These are phyloP conservation scores for Watsonalla cultraria DNA, from an alignment of 2,888 invertebrate genomes.

Conservation along the genomic window DNA sequence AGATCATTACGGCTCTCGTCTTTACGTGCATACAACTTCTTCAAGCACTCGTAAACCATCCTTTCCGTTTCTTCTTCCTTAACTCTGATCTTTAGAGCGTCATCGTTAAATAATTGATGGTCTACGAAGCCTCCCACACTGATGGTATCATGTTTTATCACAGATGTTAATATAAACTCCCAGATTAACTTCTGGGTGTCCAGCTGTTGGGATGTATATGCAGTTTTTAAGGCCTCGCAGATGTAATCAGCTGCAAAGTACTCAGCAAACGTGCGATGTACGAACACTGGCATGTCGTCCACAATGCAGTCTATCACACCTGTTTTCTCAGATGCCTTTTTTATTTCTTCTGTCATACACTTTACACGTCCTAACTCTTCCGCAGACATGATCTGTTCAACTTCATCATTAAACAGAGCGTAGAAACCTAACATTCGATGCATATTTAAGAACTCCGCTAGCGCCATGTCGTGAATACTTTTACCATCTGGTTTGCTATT, in stretches of 20 bases:
- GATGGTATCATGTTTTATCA: background rate
- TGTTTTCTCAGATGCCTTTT: background rate
- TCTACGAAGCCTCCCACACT: background rate
- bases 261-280: conserved; percentile 15
- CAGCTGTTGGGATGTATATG: background rate
- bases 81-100: background rate
- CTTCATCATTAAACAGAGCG: conserved; percentile 4
- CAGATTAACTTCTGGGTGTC: background rate
- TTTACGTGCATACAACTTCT: background rate
- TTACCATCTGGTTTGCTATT: conserved; percentile 9
- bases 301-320: conserved; percentile 7
- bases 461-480: conserved; percentile 4
- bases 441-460: conserved; percentile 2
- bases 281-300: conserved; percentile 9
- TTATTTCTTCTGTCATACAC: background rate
- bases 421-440: conserved; percentile 13
- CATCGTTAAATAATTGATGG: background rate
- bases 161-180: background rate
- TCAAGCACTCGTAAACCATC: background rate
- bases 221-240: background rate
- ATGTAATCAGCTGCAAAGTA: conserved; percentile 8
- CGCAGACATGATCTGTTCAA: background rate
- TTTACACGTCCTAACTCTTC: background rate
- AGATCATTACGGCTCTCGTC: background rate
- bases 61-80: background rate